Base-by-base conservation (phyloP, 1,140 invertebrate genomes). In the Psilanteris sp. region DNA sequence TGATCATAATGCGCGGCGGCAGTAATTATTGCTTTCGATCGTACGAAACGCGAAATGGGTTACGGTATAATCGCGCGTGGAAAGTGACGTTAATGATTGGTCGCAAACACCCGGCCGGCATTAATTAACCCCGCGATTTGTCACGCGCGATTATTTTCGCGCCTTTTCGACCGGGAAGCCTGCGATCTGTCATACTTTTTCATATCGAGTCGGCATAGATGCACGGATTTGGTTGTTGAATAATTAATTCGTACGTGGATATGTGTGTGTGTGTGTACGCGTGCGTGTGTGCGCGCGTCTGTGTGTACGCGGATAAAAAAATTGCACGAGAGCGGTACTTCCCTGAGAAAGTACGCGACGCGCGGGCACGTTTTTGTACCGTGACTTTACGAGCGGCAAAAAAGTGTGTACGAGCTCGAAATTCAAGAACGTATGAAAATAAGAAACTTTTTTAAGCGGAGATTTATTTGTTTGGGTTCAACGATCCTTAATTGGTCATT, bases 11-110 rank as follows among this genome's bases (percentile, higher is more conserved):
- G 27, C 27, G 43, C 43, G 9, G 16, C 32, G 43, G 44, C 64
- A 48, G 57, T 70, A 70, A 70, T 70, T 70, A 71, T 62, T 50
- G 31, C 46, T 55, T 71, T 36, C 55, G 46, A 61, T 61, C 48
- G 55, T 22, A 39, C 52, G 16, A 50, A 57, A 16, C 54, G 14
- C 54, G 14, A 50, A 39, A 32, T 39, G 36, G 41, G 41, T 68
- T 43, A 61, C 29, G 54, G 54, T 70, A 70, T 70, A 59, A 67
- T 67, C 48, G 39, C 50, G 20, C 43, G 52, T 39, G 54, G 54
- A 70, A 70, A 70, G 66, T 61, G 44, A 44, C 43, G 32, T 34
- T 54, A 46, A 48, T 55, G 62, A 55, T 44, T 36, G 44, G 52
- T 11, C 52, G 34, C n/a, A 43, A 57, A 55, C 54, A 46, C 44